Evolutionary conservation across 2,797 vertebrate genomes (phyloP).

Genomic region (Gymnopithys bicolor): DNA sequence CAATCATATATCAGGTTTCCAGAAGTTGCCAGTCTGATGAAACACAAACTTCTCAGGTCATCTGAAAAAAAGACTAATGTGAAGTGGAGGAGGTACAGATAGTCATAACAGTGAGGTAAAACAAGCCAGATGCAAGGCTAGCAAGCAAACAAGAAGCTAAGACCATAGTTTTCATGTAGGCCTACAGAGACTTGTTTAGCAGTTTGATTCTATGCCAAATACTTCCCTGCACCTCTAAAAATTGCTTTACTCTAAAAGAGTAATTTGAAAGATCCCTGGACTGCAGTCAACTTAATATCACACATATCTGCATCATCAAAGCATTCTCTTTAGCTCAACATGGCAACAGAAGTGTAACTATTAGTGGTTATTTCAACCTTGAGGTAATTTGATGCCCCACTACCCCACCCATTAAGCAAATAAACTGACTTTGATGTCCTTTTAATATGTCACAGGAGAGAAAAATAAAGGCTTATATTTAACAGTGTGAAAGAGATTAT

Average conservation of each 20-base stretch:
- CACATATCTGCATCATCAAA: constrained; percentile 60
- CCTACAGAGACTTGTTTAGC: constrained; percentile 14
- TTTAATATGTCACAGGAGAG: constrained; percentile 19
- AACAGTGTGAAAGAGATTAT: background rate
- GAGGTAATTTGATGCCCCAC: background rate
- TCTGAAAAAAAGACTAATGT: background rate
- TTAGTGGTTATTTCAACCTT: constrained; percentile 49
- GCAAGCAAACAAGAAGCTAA: constrained; percentile 4
- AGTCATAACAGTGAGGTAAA: background rate
- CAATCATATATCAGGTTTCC: background rate
- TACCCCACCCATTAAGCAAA: constrained; percentile 28
- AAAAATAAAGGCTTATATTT: constrained; percentile 8
- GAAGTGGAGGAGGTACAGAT: background rate
- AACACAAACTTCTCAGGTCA: background rate
- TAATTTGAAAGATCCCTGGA: constrained; percentile 65
- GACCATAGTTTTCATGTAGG: background rate
- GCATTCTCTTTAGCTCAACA: constrained; percentile 49
- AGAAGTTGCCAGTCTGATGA: background rate
- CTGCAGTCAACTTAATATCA: constrained; percentile 63
- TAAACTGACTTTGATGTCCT: constrained; percentile 42
- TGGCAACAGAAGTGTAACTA: constrained; percentile 42
- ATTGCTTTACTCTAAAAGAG: constrained; percentile 22
- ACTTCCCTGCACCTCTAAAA: constrained; percentile 27
- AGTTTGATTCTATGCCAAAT: constrained; percentile 28
- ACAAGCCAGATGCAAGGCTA: constrained; percentile 7